Evolutionary conservation across 2,888 invertebrate species (phyloP).

Genomic region (Colostygia pectinataria): DNA sequence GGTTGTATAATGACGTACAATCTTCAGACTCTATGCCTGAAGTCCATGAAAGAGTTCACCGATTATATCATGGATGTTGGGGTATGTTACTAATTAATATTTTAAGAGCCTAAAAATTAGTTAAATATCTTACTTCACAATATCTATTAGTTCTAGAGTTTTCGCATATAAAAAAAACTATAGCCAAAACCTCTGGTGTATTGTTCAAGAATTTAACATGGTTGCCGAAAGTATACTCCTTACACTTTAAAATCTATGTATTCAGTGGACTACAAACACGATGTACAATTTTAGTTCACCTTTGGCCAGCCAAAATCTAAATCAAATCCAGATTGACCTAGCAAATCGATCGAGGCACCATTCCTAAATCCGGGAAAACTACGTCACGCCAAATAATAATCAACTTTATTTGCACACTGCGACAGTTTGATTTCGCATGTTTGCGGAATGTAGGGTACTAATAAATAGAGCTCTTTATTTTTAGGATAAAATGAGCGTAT

Average conservation of each 20-base stretch:
- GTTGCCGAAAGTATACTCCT: too few relatives aligned
- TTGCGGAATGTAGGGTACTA: background rate
- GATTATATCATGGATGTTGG: constrained; percentile 89
- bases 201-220: too few relatives aligned
- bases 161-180: too few relatives aligned
- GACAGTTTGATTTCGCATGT: constrained; percentile 5
- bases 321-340: constrained; percentile 2
- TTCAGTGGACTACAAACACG: too few relatives aligned
- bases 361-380: background rate
- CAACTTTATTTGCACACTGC: background rate
- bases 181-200: too few relatives aligned
- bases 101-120: too few relatives aligned
- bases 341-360: constrained; percentile 14
- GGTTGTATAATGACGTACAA: constrained; percentile 94
- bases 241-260: too few relatives aligned
- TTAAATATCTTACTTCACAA: too few relatives aligned
- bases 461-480: constrained; percentile 2
- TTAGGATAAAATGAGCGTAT: too few relatives aligned
- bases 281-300: too few relatives aligned
- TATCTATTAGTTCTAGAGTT: too few relatives aligned
- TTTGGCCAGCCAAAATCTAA: too few relatives aligned
- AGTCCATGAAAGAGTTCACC: constrained; percentile 90
- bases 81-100: constrained; percentile 69
- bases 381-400: background rate
- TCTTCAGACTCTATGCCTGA: constrained; percentile 90